Percentiles rank a stretch among this genome's conserved stretches.
These are phyloP conservation scores for Gobionotothen gibberifrons DNA, from an alignment of 2,797 vertebrate genomes.

Conservation along the genomic window DNA sequence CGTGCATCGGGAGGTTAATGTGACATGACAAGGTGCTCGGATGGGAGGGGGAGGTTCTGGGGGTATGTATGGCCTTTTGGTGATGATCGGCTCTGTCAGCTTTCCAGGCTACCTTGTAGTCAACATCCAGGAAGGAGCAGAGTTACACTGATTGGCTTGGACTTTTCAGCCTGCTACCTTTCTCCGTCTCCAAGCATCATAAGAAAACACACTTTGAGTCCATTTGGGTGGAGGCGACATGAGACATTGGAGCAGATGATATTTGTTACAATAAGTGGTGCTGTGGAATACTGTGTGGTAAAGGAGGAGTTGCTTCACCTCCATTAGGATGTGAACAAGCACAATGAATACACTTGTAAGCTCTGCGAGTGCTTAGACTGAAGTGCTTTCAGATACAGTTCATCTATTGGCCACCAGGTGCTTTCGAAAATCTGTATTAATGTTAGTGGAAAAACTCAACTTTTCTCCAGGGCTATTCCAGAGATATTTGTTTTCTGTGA, in stretches of 20 bases:
- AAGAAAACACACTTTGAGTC: constrained; percentile 17
- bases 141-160: constrained; percentile 58
- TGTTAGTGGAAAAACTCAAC: background rate
- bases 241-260: constrained; percentile 27
- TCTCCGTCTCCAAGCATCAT: constrained; percentile 17
- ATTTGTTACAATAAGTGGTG: constrained; percentile 21
- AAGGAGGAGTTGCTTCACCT: constrained; percentile 16
- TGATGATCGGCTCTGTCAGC: constrained; percentile 64
- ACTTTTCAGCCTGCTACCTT: constrained; percentile 51
- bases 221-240: constrained; percentile 4
- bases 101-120: constrained; percentile 45
- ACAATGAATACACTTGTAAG: background rate
- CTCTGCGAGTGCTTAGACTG: background rate
- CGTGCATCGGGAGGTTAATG: constrained; percentile 47
- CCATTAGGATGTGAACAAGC: background rate
- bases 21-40: constrained; percentile 44
- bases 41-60: constrained; percentile 17
- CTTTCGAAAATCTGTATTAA: background rate
- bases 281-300: constrained; percentile 7
- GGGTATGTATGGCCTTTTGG: constrained; percentile 27
- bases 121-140: constrained; percentile 23
- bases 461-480: background rate
- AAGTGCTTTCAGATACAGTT: constrained; percentile 14
- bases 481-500: constrained; percentile 14
- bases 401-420: constrained; percentile 14